Base-by-base conservation (phyloP, 2,113 vertebrate genomes). In the Seriola quinqueradiata region DNA sequence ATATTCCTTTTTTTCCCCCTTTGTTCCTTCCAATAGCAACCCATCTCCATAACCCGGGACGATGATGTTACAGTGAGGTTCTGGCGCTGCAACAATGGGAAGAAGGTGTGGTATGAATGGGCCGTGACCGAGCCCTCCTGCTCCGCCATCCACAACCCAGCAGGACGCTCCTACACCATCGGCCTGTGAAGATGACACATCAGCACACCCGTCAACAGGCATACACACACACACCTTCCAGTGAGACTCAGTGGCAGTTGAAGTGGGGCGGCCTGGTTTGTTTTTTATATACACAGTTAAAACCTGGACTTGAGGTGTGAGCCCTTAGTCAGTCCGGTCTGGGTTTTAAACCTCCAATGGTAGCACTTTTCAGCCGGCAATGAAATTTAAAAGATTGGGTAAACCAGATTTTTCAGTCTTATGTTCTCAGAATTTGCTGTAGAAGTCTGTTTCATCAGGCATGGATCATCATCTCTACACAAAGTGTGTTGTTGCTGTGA, bases 31-130 rank as follows among this genome's bases (percentile, higher is more conserved):
- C 25, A 12, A 79, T 70, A 98, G 97, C 97, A 98, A 89, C 97
- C 97, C 44, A 96, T 98, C 84, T 88, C 94, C 0, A 81, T 98
- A 46, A 92, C 93, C 10, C 94, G 95, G 13, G 96, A 96, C 1
- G 95, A 97, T 38, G 93, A 94, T 5, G 94, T 98, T 81, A 93
- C 94, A 1, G 96, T 97, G 77, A 94, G 96, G 57, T 98, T 98
- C 93, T 98, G 97, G 97, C 94, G 97, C 87, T 97, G 96, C 94
- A 97, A 96, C 94, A 98, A 95, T 19, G 96, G 96, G 82, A 97
- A 97, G 95, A 98, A 98, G 87, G 97, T 98, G 70, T 98, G 97
- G 97, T 98, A 98, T 8, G 97, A 98, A 83, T 98, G 97, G 97
- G 97, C 97, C 0, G 97, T 98, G 87, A 97, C 97, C 0, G 95